Evolutionary conservation across 2,888 invertebrate species (phyloP).

Genomic region (Volucella zonaria): DNA sequence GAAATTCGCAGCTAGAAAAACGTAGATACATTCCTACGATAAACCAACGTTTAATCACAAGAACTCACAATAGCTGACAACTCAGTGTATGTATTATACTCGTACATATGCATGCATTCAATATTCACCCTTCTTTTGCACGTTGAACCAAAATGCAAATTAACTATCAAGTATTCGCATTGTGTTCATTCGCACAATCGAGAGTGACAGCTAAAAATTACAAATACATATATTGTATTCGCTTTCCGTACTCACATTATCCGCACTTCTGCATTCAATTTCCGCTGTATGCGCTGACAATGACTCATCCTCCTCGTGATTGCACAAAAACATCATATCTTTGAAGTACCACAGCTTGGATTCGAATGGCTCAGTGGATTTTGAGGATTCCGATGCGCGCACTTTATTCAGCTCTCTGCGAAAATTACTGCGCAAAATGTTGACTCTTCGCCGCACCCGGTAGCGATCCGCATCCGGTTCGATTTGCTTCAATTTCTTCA

Average conservation of each 20-base stretch:
- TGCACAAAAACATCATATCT: conserved; percentile 42
- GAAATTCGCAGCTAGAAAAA: too few relatives aligned
- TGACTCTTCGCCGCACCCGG: conserved; percentile 64
- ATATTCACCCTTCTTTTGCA: too few relatives aligned
- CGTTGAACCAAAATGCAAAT: too few relatives aligned
- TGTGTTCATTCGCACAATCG: background rate
- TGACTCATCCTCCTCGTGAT: conserved; percentile 23
- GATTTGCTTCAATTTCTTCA: conserved; percentile 55
- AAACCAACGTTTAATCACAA: too few relatives aligned
- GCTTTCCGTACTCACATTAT: background rate
- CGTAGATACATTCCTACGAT: too few relatives aligned
- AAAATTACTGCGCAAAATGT: conserved; percentile 51
- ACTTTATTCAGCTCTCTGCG: conserved; percentile 54
- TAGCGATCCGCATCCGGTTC: conserved; percentile 58
- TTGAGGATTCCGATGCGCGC: background rate
- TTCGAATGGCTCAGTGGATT: background rate
- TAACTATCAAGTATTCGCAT: background rate
- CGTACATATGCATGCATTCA: too few relatives aligned
- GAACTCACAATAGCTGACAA: too few relatives aligned
- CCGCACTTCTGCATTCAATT: background rate
- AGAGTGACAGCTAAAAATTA: background rate
- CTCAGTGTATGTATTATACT: too few relatives aligned
- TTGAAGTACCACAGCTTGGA: conserved; percentile 51
- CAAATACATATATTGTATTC: background rate
- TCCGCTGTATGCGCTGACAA: background rate